A percentile compares a stretch with the other conserved stretches of the same genome.
Conservation (phyloP, 2,888 invertebrate species). For the Andrena praecox region DNA sequence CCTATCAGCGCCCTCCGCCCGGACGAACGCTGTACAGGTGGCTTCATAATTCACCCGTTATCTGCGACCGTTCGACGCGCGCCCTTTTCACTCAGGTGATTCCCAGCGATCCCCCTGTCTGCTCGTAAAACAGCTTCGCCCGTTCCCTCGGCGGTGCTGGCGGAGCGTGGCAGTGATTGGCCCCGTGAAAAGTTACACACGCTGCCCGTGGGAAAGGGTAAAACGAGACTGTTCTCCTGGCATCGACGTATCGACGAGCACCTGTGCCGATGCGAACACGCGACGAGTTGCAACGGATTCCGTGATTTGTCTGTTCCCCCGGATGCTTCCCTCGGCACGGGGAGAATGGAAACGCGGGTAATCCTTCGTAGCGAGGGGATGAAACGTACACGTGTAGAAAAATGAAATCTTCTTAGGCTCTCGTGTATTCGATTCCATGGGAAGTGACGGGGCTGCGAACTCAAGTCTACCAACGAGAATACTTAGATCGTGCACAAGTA, state of each 20-base stretch:
- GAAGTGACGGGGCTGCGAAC: background rate
- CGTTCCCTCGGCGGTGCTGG: constrained; percentile 47
- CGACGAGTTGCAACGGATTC: constrained; percentile 27
- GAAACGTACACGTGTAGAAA: background rate
- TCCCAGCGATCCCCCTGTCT: constrained; percentile 40
- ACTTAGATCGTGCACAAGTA: background rate
- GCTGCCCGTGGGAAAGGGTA: background rate
- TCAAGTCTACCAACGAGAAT: background rate
- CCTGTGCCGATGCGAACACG: constrained; percentile 32
- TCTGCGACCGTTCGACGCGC: constrained; percentile 58
- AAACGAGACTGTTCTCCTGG: constrained; percentile 4
- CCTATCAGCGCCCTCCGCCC: background rate
- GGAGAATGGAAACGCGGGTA: constrained; percentile 12
- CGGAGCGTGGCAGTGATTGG: background rate
- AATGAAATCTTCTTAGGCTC: constrained; percentile 15
- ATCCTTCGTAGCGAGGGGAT: constrained; percentile 22
- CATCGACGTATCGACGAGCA: constrained; percentile 36
- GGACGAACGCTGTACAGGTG: constrained; percentile 42
- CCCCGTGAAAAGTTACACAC: background rate
- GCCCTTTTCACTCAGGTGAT: constrained; percentile 42
- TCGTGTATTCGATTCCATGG: background rate
- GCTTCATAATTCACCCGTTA: constrained; percentile 76
- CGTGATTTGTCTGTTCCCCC: constrained; percentile 11
- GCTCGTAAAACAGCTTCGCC: constrained; percentile 74
- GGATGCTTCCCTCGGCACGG: background rate